These are phyloP conservation scores for Platichthys stellatus DNA, from an alignment of 2,113 vertebrate species.

Conservation along the genomic window DNA sequence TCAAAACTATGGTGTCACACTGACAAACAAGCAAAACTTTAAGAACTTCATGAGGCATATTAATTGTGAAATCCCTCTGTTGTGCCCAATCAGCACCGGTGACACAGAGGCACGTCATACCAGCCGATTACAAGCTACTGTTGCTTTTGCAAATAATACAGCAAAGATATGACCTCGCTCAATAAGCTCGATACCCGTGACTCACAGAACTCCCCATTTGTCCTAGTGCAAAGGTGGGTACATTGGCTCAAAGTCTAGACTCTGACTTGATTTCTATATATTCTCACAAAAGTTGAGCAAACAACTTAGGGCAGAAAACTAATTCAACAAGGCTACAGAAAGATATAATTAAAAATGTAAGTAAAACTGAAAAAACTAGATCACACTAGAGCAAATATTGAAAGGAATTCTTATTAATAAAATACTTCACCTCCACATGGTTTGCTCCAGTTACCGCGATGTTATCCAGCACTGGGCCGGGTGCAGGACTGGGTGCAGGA, in stretches of 20 bases:
- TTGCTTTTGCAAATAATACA: conserved; percentile 5
- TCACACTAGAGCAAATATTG: too few species aligned
- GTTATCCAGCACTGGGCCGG: conserved; percentile 63
- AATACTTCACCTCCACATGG: conserved; percentile 76
- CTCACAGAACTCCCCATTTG: not conserved
- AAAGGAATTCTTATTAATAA: not conserved
- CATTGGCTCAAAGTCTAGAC: not conserved
- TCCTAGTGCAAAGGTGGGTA: not conserved
- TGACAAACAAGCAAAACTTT: not conserved
- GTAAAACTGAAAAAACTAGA: too few species aligned
- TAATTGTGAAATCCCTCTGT: not conserved
- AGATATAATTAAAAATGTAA: not conserved
- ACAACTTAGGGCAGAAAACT: not conserved
- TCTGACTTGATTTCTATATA: not conserved
- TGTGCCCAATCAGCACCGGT: conserved; percentile 4
- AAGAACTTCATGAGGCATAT: not conserved
- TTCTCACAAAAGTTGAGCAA: not conserved
- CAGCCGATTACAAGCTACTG: conserved; percentile 1
- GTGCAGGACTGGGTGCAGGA: conserved; percentile 13
- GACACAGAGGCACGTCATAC: conserved; percentile 14
- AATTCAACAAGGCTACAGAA: not conserved
- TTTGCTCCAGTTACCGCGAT: conserved; percentile 63
- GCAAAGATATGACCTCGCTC: conserved; percentile 28
- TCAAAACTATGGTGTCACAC: too few species aligned
- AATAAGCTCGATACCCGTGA: not conserved